Percentiles rank a stretch among this genome's conserved stretches.
Evolutionary conservation across 1,140 invertebrate genomes (phyloP).

Genomic region (Trachymyrmex cornetzi): DNA sequence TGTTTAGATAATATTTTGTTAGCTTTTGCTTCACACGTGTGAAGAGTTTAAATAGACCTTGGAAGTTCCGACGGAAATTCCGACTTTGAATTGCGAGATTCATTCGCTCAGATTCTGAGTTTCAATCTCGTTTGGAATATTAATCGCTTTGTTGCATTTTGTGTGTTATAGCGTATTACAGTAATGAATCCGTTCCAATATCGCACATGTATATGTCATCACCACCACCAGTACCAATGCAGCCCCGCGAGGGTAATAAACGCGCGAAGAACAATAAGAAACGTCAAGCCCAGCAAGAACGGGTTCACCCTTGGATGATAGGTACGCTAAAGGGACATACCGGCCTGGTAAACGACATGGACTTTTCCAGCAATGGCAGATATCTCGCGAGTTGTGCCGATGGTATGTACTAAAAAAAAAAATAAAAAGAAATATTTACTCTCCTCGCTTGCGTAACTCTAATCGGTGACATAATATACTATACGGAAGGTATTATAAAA

Average conservation of each 20-base stretch:
- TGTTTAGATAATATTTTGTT: background rate
- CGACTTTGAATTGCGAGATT: background rate
- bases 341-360: slow-evolving; percentile 90
- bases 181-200: background rate
- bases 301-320: slow-evolving; percentile 91
- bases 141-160: background rate
- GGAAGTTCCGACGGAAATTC: background rate
- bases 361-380: slow-evolving; percentile 94
- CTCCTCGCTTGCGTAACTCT: slow-evolving; percentile 4
- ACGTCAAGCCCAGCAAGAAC: slow-evolving; percentile 84
- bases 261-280: slow-evolving; percentile 80
- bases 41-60: background rate
- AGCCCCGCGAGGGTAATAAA: slow-evolving; percentile 29
- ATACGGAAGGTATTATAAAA: background rate
- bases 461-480: background rate
- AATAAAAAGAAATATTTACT: background rate
- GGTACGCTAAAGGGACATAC: slow-evolving; percentile 94
- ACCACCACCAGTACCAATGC: background rate
- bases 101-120: background rate
- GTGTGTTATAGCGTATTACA: background rate
- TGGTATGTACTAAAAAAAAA: slow-evolving; percentile 88
- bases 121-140: background rate
- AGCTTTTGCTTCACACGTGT: background rate
- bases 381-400: slow-evolving; percentile 93
- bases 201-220: background rate